Conservation (phyloP, 2,888 invertebrate species). For the Apotomis turbidana region DNA sequence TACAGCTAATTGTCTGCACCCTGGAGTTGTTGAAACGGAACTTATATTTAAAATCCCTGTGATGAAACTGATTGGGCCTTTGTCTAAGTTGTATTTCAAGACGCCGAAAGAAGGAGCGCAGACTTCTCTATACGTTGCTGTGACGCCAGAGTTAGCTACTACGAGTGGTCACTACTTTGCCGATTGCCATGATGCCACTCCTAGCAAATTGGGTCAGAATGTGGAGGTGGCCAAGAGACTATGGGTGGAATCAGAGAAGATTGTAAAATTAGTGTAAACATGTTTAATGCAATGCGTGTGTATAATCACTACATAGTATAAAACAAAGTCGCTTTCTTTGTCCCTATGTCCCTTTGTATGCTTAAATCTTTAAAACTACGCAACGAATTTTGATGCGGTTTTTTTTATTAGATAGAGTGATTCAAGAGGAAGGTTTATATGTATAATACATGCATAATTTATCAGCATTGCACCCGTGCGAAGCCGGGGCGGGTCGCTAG, state of each 20-base stretch:
- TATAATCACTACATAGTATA: too few relatives aligned
- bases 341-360: too few relatives aligned
- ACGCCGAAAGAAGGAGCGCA: conserved; percentile 40
- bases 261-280: conserved; percentile 38
- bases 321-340: too few relatives aligned
- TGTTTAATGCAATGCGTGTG: neutral
- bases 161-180: conserved; percentile 83
- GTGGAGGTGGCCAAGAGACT: conserved; percentile 57
- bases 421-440: too few relatives aligned
- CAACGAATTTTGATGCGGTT: too few relatives aligned
- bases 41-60: neutral
- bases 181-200: conserved; percentile 65
- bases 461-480: too few relatives aligned
- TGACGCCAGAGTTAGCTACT: conserved; percentile 69
- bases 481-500: too few relatives aligned
- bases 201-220: conserved; percentile 70
- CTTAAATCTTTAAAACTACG: too few relatives aligned
- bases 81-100: conserved; percentile 24
- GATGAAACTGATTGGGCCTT: neutral
- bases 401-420: too few relatives aligned
- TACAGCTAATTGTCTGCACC: conserved; percentile 91
- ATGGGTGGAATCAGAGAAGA: conserved; percentile 80
- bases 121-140: conserved; percentile 72
- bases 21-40: conserved; percentile 90
- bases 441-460: too few relatives aligned